Evolutionary conservation across 2,888 invertebrate species (phyloP).

Genomic region (Spilosoma lubricipeda): DNA sequence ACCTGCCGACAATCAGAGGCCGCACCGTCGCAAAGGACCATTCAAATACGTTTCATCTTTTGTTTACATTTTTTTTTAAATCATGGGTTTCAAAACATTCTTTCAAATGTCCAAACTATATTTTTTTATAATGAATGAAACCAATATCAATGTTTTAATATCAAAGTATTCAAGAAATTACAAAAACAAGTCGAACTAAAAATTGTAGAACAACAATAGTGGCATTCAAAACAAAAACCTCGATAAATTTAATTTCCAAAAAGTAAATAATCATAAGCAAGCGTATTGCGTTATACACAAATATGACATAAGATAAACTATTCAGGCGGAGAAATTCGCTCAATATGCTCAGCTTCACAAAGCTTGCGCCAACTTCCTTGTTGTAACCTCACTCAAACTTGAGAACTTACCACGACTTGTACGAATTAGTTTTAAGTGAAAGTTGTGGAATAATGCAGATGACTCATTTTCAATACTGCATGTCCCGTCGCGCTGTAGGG

Average conservation of each 20-base stretch:
- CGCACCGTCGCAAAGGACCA: too few species aligned
- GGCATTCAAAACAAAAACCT: too few species aligned
- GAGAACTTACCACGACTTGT: slow-evolving; percentile 8
- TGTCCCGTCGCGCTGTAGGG: slow-evolving; percentile 4
- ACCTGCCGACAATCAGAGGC: too few species aligned
- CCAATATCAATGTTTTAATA: too few species aligned
- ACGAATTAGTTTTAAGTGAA: slow-evolving; percentile 7
- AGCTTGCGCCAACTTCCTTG: slow-evolving; percentile 29
- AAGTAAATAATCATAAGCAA: neutral
- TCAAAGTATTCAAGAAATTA: too few species aligned
- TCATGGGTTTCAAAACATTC: too few species aligned
- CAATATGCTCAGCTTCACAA: slow-evolving; percentile 21
- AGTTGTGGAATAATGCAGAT: slow-evolving; percentile 19
- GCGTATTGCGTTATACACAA: slow-evolving; percentile 10
- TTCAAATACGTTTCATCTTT: too few species aligned
- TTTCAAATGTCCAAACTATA: too few species aligned
- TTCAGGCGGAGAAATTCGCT: slow-evolving; percentile 15
- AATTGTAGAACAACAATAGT: too few species aligned
- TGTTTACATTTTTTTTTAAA: too few species aligned
- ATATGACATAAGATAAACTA: slow-evolving; percentile 15
- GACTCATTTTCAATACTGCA: neutral
- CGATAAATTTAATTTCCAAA: neutral
- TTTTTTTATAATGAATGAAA: too few species aligned
- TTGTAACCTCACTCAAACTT: slow-evolving; percentile 14
- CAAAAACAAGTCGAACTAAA: too few species aligned